A percentile compares a stretch with the other conserved stretches of the same genome.
phyloP scores from a whole-genome alignment of 2,888 invertebrate species.

The Heliconius hortense region DNA sequence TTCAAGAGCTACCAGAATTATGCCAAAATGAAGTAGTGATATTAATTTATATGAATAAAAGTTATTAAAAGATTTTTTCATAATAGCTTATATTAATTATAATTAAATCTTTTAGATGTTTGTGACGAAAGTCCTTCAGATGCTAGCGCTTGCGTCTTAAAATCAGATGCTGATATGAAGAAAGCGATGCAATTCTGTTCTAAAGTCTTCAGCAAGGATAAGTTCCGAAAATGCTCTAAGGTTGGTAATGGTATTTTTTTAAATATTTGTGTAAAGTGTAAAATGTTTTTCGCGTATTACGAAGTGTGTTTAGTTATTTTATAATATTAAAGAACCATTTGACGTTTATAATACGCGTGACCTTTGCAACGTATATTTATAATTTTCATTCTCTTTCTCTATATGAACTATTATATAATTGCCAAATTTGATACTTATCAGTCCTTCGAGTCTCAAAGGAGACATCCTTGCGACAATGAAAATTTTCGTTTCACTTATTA shows the following conservation, averaged over 20 bases:
- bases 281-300: not conserved
- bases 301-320: not conserved
- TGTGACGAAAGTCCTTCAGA: slow-evolving; percentile 81
- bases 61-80: not conserved
- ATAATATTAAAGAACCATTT: too few relatives aligned
- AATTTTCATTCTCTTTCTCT: too few relatives aligned
- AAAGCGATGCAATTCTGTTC: slow-evolving; percentile 84
- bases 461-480: too few relatives aligned
- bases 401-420: too few relatives aligned
- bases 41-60: too few relatives aligned
- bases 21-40: too few relatives aligned
- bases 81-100: not conserved
- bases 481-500: too few relatives aligned
- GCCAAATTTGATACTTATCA: too few relatives aligned
- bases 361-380: too few relatives aligned
- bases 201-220: slow-evolving; percentile 83
- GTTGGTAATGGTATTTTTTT: slow-evolving; percentile 50
- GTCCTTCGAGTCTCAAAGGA: too few relatives aligned
- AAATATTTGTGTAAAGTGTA: not conserved
- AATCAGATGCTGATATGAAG: slow-evolving; percentile 57
- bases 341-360: too few relatives aligned
- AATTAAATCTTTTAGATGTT: slow-evolving; percentile 63
- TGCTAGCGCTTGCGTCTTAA: slow-evolving; percentile 72
- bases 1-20: too few relatives aligned
- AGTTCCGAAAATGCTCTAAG: slow-evolving; percentile 84